phyloP scores from a whole-genome alignment of 2,113 vertebrate species.

The Nycticebus coucang region DNA sequence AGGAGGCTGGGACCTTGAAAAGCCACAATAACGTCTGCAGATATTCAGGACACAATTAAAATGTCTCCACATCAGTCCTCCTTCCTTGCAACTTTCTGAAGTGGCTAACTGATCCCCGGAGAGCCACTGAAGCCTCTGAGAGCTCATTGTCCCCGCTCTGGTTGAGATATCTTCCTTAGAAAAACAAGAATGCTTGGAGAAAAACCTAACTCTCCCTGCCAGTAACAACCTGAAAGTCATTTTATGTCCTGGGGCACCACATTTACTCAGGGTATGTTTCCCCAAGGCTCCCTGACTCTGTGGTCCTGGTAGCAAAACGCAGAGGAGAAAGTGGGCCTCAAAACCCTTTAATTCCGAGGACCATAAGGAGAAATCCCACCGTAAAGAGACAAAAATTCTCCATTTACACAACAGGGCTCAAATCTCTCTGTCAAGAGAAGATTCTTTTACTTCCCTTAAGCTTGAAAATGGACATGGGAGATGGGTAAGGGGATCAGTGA shows the following conservation, averaged over 20 bases:
- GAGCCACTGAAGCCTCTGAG: constrained; percentile 1
- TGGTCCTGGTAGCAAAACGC: neutral
- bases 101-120: neutral
- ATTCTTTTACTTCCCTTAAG: constrained; percentile 28
- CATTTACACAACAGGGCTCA: neutral
- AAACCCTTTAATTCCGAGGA: neutral
- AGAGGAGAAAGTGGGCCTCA: neutral
- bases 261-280: constrained; percentile 10
- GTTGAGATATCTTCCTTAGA: neutral
- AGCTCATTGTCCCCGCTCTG: neutral
- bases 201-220: constrained; percentile 7
- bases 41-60: constrained; percentile 63
- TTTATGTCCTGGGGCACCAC: neutral
- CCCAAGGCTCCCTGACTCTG: neutral
- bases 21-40: constrained; percentile 23
- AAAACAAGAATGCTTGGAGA: constrained; percentile 36
- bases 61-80: neutral
- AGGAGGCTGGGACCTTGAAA: neutral
- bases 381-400: neutral
- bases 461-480: neutral
- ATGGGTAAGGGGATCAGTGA: neutral
- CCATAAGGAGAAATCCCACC: neutral
- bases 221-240: constrained; percentile 34
- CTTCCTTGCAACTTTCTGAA: constrained; percentile 23
- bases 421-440: constrained; percentile 26